Conservation (phyloP, 2,113 vertebrate species). For the Rhinichthys klamathensis region DNA sequence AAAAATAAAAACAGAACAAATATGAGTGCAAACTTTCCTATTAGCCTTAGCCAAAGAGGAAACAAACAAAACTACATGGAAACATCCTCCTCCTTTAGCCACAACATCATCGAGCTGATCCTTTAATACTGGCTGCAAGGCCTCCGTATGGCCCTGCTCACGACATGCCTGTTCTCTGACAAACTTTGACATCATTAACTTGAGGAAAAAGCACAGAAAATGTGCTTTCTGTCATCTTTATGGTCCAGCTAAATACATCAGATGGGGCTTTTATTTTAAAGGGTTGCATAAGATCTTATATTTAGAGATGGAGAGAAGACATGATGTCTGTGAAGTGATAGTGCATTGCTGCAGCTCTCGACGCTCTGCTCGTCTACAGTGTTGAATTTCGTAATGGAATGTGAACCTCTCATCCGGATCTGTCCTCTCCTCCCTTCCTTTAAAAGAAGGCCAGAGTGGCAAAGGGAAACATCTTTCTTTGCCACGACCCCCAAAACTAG, state of each 20-base stretch:
- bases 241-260: slow-evolving; percentile 7
- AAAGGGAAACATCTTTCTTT: slow-evolving; percentile 41
- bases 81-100: slow-evolving; percentile 33
- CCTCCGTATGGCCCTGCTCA: slow-evolving; percentile 23
- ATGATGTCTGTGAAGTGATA: slow-evolving; percentile 46
- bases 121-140: slow-evolving; percentile 62
- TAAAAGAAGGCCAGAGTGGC: slow-evolving; percentile 73
- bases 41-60: slow-evolving; percentile 14
- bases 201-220: neutral
- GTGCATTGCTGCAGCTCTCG: slow-evolving; percentile 65
- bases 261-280: neutral
- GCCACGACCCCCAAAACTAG: neutral
- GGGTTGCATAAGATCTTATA: slow-evolving; percentile 16
- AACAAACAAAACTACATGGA: slow-evolving; percentile 40
- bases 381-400: slow-evolving; percentile 91
- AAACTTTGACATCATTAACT: neutral
- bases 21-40: neutral
- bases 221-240: neutral
- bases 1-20: slow-evolving; percentile 23
- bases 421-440: slow-evolving; percentile 76
- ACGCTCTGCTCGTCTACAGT: slow-evolving; percentile 79
- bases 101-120: slow-evolving; percentile 52
- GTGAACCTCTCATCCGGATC: slow-evolving; percentile 86
- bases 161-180: neutral
- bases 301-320: slow-evolving; percentile 35